Evolutionary conservation across 2,797 vertebrate genomes (phyloP).

Genomic region (Diplodus sargus): DNA sequence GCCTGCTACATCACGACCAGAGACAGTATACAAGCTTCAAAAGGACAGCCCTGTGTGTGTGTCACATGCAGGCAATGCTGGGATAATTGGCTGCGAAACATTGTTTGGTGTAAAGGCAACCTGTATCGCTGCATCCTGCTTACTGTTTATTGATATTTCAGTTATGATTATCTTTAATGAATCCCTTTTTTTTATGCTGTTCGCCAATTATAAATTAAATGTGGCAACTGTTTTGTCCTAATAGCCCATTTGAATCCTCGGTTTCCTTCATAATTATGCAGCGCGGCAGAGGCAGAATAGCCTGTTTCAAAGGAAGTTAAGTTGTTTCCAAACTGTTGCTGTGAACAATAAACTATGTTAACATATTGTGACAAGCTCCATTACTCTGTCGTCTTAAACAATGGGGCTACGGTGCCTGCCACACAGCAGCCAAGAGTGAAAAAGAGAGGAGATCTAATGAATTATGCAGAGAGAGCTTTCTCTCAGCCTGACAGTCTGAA

Average conservation of each 20-base stretch:
- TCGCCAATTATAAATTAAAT: constrained; percentile 39
- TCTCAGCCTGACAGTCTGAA: constrained; percentile 79
- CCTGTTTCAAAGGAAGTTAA: constrained; percentile 63
- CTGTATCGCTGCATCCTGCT: constrained; percentile 30
- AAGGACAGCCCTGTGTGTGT: constrained; percentile 63
- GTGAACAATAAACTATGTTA: constrained; percentile 75
- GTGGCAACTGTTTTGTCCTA: constrained; percentile 38
- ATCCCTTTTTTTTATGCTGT: constrained; percentile 38
- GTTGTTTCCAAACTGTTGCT: constrained; percentile 76
- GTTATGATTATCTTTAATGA: constrained; percentile 37
- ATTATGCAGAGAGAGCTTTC: constrained; percentile 84
- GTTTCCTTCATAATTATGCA: constrained; percentile 50
- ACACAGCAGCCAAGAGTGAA: constrained; percentile 73
- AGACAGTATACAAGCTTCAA: constrained; percentile 75
- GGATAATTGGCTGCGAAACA: constrained; percentile 72
- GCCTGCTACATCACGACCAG: constrained; percentile 68
- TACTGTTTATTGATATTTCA: constrained; percentile 18
- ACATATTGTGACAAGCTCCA: constrained; percentile 81
- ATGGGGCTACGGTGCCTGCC: constrained; percentile 67
- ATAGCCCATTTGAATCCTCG: constrained; percentile 36
- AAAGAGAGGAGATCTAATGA: constrained; percentile 81
- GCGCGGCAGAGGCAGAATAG: constrained; percentile 29
- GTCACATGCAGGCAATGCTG: constrained; percentile 52
- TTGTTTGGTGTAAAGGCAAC: constrained; percentile 42
- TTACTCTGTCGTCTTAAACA: constrained; percentile 79